Evolutionary conservation across 2,888 invertebrate genomes (phyloP).

Genomic region (Panzeria rudis): DNA sequence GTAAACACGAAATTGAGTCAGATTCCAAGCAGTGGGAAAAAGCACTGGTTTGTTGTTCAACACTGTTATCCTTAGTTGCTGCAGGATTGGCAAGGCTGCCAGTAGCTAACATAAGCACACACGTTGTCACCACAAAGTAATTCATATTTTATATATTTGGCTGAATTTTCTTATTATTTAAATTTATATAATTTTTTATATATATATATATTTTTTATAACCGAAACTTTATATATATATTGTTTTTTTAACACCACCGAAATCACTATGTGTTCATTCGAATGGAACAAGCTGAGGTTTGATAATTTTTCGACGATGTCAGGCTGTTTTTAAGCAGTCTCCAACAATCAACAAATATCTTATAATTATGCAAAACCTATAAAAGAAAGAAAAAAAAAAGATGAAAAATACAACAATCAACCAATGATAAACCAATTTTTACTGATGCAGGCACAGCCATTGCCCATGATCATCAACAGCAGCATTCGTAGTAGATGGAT

Average conservation of each 20-base stretch:
- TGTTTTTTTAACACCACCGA: constrained; percentile 79
- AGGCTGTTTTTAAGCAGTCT: constrained; percentile 84
- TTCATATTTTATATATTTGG: constrained; percentile 78
- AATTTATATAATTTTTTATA: constrained; percentile 20
- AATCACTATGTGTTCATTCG: constrained; percentile 84
- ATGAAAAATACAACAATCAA: constrained; percentile 34
- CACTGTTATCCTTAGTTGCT: constrained; percentile 76
- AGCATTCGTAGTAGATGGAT: constrained; percentile 32
- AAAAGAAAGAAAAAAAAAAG: constrained; percentile 51
- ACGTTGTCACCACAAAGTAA: constrained; percentile 79
- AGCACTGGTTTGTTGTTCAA: constrained; percentile 78
- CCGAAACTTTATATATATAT: constrained; percentile 41
- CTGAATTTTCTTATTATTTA: constrained; percentile 40
- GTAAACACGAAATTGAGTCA: constrained; percentile 87
- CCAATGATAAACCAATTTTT: constrained; percentile 52
- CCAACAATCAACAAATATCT: constrained; percentile 78
- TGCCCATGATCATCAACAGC: constrained; percentile 60
- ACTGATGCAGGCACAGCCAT: constrained; percentile 35
- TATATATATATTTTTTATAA: constrained; percentile 27
- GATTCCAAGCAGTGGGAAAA: constrained; percentile 86
- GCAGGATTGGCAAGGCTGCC: constrained; percentile 80
- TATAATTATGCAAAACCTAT: constrained; percentile 78
- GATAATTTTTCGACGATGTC: constrained; percentile 83
- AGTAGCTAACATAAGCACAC: constrained; percentile 81
- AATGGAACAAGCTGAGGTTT: constrained; percentile 84